These are phyloP conservation scores for Ceyx margarethae DNA, from an alignment of 2,113 vertebrate species.

Conservation along the genomic window DNA sequence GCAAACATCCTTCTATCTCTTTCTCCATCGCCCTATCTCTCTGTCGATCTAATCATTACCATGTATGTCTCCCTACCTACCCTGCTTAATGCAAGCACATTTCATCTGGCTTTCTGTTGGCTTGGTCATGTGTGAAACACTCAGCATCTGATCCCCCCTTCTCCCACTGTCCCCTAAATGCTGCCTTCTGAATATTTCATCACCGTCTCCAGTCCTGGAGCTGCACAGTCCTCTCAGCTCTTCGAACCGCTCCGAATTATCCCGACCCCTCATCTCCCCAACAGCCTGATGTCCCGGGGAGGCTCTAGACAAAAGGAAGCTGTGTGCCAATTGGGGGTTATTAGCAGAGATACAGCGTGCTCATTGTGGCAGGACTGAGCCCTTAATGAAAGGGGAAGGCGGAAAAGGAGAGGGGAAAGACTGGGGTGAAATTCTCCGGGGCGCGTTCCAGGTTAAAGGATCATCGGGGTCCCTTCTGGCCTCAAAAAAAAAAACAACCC, in stretches of 20 bases:
- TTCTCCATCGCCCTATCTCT: not conserved
- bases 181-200: not conserved
- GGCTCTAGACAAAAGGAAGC: conserved; percentile 42
- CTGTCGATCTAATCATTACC: conserved; percentile 20
- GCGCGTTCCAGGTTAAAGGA: not conserved
- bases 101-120: conserved; percentile 26
- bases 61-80: conserved; percentile 6
- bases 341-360: not conserved
- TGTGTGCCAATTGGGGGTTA: conserved; percentile 10
- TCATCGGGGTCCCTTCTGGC: not conserved
- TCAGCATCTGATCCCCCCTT: fast-evolving
- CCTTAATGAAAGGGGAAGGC: conserved; percentile 38
- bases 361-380: not conserved
- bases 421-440: not conserved
- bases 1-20: conserved; percentile 12
- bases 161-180: not conserved
- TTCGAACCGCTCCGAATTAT: not conserved
- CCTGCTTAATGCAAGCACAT: not conserved
- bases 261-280: not conserved
- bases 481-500: not conserved
- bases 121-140: conserved; percentile 17
- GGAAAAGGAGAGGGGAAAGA: not conserved
- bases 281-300: not conserved
- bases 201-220: not conserved
- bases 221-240: not conserved